Conservation (phyloP, 2,797 vertebrate genomes). For the Psittacula derbiana region DNA sequence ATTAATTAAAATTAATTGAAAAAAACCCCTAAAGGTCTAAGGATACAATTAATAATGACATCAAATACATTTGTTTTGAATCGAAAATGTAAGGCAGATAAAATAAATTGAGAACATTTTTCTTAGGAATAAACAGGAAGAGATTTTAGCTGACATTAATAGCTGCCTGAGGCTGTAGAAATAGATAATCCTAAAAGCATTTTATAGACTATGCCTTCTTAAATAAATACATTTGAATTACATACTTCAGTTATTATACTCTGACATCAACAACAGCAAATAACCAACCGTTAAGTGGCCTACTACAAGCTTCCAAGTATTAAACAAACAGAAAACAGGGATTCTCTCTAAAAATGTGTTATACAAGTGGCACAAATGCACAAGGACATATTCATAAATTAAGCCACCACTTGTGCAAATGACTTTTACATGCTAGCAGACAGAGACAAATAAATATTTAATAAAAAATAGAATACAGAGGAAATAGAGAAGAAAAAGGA, state of each 20-base stretch:
- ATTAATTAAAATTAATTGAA: neutral
- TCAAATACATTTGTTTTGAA: neutral
- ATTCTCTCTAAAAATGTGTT: neutral
- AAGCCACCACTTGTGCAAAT: neutral
- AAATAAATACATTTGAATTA: neutral
- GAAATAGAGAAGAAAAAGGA: neutral
- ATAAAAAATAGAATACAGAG: neutral
- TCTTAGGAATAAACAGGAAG: conserved; percentile 7
- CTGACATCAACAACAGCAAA: neutral
- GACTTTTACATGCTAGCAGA: neutral
- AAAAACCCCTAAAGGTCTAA: neutral
- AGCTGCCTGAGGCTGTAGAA: neutral
- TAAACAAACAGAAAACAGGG: neutral
- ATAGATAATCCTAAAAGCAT: neutral
- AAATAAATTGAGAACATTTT: conserved; percentile 4
- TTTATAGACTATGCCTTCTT: neutral
- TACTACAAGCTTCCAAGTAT: neutral
- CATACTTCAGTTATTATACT: neutral
- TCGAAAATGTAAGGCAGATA: neutral
- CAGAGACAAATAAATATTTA: neutral
- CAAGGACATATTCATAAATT: neutral
- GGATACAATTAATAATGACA: neutral
- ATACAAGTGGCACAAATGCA: neutral
- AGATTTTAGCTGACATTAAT: conserved; percentile 9
- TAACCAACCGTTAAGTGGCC: neutral